Evolutionary conservation across 2,888 invertebrate genomes (phyloP).

Genomic region (Pandemis cinnamomeana): DNA sequence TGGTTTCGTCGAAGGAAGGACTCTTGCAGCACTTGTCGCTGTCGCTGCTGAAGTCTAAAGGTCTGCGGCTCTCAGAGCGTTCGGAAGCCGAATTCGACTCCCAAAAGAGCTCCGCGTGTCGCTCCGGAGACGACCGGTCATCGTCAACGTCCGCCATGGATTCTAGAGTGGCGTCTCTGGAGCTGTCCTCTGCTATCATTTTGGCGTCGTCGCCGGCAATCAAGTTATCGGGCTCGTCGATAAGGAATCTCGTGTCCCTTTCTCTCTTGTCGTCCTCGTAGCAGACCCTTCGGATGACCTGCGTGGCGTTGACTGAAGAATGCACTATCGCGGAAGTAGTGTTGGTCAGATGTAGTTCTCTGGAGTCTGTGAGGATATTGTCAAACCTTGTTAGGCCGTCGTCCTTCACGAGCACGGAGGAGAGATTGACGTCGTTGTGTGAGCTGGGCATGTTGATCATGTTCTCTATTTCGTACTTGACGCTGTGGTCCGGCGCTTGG

Average conservation of each 20-base stretch:
- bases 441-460: slow-evolving; percentile 65
- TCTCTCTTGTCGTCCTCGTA: slow-evolving; percentile 66
- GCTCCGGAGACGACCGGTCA: slow-evolving; percentile 71
- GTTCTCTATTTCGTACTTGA: slow-evolving; percentile 74
- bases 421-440: slow-evolving; percentile 60
- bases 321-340: slow-evolving; percentile 74
- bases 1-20: slow-evolving; percentile 73
- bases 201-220: slow-evolving; percentile 69
- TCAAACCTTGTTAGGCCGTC: slow-evolving; percentile 70
- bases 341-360: slow-evolving; percentile 68
- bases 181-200: slow-evolving; percentile 68
- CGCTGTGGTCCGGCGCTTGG: slow-evolving; percentile 62
- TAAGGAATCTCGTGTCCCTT: slow-evolving; percentile 57
- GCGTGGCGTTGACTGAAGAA: slow-evolving; percentile 70
- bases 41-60: slow-evolving; percentile 76
- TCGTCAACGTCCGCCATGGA: slow-evolving; percentile 66
- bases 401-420: slow-evolving; percentile 71
- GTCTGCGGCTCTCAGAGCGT: slow-evolving; percentile 66
- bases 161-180: slow-evolving; percentile 64
- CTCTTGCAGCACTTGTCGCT: slow-evolving; percentile 81
- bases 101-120: slow-evolving; percentile 76
- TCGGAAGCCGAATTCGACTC: slow-evolving; percentile 75
- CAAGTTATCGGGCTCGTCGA: slow-evolving; percentile 65
- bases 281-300: slow-evolving; percentile 75
- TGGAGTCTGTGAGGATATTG: slow-evolving; percentile 65